These are phyloP conservation scores for Okapia johnstoni DNA, from an alignment of 2,113 vertebrate species.

Conservation along the genomic window DNA sequence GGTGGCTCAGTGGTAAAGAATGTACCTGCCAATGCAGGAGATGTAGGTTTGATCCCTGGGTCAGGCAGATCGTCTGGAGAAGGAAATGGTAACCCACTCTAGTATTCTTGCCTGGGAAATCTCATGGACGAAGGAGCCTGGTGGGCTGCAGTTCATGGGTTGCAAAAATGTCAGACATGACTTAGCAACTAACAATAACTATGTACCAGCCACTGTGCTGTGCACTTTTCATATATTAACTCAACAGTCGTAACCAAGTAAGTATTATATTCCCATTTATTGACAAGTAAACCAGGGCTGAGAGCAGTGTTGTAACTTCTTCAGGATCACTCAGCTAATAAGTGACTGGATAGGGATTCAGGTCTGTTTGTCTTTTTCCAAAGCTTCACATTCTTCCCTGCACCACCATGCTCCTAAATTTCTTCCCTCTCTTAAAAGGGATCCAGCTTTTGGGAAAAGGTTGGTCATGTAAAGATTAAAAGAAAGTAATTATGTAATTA, in stretches of 20 bases:
- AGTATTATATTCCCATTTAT: background rate
- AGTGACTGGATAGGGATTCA: background rate
- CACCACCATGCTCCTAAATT: background rate
- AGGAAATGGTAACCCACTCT: background rate
- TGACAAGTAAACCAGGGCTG: background rate
- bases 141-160: background rate
- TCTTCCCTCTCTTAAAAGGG: background rate
- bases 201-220: background rate
- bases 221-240: background rate
- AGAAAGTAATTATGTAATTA: background rate
- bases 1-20: background rate
- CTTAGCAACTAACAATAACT: background rate
- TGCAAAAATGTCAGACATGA: background rate
- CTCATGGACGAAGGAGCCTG: background rate
- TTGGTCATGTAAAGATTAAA: background rate
- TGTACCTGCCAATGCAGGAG: background rate
- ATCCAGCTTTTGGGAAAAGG: background rate
- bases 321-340: background rate
- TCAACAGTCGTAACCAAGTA: background rate
- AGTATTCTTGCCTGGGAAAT: background rate
- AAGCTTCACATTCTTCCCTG: background rate
- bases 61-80: background rate
- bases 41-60: background rate
- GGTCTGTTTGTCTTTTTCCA: background rate
- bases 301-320: background rate